Base-by-base conservation (phyloP, 2,113 vertebrate species). In the Malurus melanocephalus region DNA sequence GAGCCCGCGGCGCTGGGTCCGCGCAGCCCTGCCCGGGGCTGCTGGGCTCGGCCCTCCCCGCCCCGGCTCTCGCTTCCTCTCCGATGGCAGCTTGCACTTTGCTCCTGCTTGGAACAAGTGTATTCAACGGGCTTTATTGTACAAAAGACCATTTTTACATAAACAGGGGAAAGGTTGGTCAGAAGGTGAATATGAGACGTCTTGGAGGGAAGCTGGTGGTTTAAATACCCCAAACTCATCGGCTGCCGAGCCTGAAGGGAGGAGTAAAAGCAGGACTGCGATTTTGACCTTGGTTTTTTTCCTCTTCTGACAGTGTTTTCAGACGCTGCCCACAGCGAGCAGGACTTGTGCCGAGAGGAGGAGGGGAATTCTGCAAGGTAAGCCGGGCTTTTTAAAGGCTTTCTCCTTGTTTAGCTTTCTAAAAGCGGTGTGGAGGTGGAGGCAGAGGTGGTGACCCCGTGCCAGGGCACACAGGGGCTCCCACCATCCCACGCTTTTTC, bases 351-450 rank as follows among this genome's bases (percentile, higher is more conserved):
- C 60, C 38, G 24, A 49, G 80, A 92, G 74, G 80, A 94, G 87
- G 89, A 95, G 91, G 42, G 40, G 62, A 79, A 83, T 71, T 80
- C 88, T 72, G 67, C 73, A 89, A 40, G 73, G 96, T 97, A 93
- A 97, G 96, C 94, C 64, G 61, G 28, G 80, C 53, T 86, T 94
- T 95, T 94, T 21, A 87, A 91, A 87, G 65, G 66, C 49, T 49
- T 45, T 80, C 46, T 59, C 22, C 65, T 64, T 55, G 53, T 78
- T 86, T 76, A 61, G 42, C 59, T 81, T 93, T 72, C 78, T 74
- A 46, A 85, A 89, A 84, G 51, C 0, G 0, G 53, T 1, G 33
- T 10, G 10, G 57, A 68, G 55, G 69, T 8, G 52, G 55, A 80
- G 77, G 80, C 77, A 4, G 60, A 64, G 68, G 74, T 3, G 38